Evolutionary conservation across 2,888 invertebrate species (phyloP), one percentile per base, ranked within the genome.

Genomic region (Eupithecia vulgata): DNA sequence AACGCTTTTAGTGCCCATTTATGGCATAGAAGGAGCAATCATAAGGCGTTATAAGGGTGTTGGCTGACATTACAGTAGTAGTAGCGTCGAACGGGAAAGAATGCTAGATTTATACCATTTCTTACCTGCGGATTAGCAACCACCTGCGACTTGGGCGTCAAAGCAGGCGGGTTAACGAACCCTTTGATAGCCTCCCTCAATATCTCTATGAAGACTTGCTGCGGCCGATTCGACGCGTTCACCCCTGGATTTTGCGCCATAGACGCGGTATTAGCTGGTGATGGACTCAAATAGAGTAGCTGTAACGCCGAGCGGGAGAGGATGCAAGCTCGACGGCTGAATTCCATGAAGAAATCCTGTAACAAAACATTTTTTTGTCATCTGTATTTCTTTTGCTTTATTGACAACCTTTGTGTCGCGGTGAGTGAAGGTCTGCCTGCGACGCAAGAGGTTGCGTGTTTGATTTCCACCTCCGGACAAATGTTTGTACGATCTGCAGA

Each of bases 331-430:
- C 96, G 96, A 65, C 97, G 96, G 84, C 99, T 99, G 90, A 99
- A 99, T 84, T 98, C 98, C 89, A 97, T 96, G 90, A 99, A 98
- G 91, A 98, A 98, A 86, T 99, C 98, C 98, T 97, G 87, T 61
- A 88, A 69, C 25, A 65, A 25, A n/a, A 25, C 8, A 15, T 34
- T 17, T 0, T 30, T 59, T 59, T 30, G 25, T 34, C 17, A 34
- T 15, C 21, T 45, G 0, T 59, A 30, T 30, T 15, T 30, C 1
- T 15, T 45, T 5, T 13, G 13, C 15, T 13, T 42, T 42, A 5
- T 17, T 8, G 45, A n/a, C n/a, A n/a, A n/a, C n/a, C n/a, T n/a
- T n/a, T n/a, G n/a, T n/a, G n/a, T n/a, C n/a, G n/a, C n/a, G n/a
- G n/a, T n/a, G n/a, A n/a, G n/a, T n/a, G n/a, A n/a, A n/a, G n/a